Conservation (phyloP, 1,140 invertebrate species). For the Euschistus heros region DNA sequence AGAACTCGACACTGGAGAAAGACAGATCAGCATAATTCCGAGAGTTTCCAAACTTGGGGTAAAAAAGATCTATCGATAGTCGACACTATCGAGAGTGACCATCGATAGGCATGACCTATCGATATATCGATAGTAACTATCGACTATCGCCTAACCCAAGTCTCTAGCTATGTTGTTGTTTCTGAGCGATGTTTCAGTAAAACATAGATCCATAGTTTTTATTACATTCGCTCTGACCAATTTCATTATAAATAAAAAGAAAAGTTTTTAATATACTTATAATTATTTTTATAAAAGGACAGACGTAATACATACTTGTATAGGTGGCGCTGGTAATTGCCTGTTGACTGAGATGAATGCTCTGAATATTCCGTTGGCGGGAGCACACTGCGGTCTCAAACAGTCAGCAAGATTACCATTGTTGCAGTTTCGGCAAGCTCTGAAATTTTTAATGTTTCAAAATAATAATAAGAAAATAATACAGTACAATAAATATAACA, state of each 20-base stretch:
- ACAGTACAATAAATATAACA: too few species aligned
- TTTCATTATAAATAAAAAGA: neutral
- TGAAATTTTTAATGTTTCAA: conserved; percentile 42
- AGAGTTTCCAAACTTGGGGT: too few species aligned
- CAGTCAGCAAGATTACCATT: conserved; percentile 64
- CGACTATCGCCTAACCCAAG: too few species aligned
- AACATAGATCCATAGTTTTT: neutral
- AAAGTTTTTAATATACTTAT: neutral
- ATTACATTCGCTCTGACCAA: neutral
- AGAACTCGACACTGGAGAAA: too few species aligned
- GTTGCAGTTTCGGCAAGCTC: conserved; percentile 78
- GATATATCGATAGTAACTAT: too few species aligned
- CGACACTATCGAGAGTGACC: too few species aligned
- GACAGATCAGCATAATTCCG: too few species aligned
- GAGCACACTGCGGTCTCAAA: conserved; percentile 61
- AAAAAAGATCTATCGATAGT: too few species aligned
- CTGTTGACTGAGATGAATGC: conserved; percentile 69
- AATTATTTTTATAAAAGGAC: too few species aligned
- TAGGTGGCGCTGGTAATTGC: conserved; percentile 71
- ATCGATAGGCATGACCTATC: too few species aligned
- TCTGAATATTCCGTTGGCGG: conserved; percentile 65
- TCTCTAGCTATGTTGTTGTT: too few species aligned
- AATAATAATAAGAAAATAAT: too few species aligned
- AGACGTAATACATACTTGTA: conserved; percentile 52
- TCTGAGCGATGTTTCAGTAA: neutral